Percentiles rank a stretch among this genome's conserved stretches.
Conservation (phyloP, 2,888 invertebrate species). For the Eledona agricola region DNA sequence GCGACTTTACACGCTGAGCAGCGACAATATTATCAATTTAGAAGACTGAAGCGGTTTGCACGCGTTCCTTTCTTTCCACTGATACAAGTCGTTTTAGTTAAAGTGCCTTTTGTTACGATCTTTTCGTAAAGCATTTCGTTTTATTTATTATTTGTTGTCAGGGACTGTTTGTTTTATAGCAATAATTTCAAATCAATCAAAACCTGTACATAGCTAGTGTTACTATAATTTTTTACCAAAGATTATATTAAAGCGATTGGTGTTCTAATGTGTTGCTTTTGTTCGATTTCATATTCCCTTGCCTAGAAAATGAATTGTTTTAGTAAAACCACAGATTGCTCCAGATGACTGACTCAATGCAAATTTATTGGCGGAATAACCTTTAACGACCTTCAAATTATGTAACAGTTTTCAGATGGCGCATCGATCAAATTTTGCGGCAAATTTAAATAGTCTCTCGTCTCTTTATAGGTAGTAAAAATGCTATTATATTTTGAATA, state of each 20-base stretch:
- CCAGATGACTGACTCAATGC: no score
- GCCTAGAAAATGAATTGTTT: no score
- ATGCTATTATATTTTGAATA: no score
- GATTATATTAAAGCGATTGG: slow-evolving; percentile 25
- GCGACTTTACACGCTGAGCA: slow-evolving; percentile 73
- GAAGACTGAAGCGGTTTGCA: slow-evolving; percentile 50
- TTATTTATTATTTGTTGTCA: slow-evolving; percentile 26
- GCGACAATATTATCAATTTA: slow-evolving; percentile 46
- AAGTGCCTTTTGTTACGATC: slow-evolving; percentile 30
- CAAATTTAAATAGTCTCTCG: no score
- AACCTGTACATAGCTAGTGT: slow-evolving; percentile 31
- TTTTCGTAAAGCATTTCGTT: slow-evolving; percentile 23
- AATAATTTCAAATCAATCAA: slow-evolving; percentile 18
- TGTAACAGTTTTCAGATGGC: no score
- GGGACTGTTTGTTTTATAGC: slow-evolving; percentile 30
- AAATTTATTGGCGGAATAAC: no score
- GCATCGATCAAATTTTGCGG: no score
- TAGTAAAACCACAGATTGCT: no score
- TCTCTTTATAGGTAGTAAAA: no score
- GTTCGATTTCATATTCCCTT: no score
- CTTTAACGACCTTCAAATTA: no score
- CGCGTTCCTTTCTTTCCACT: slow-evolving; percentile 11
- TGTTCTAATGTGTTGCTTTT: slow-evolving; percentile 31
- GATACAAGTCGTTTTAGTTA: slow-evolving; percentile 18
- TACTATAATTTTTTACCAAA: slow-evolving; percentile 37